A percentile compares a stretch with the other conserved stretches of the same genome.
These are phyloP conservation scores for Anthoscopus minutus DNA, from an alignment of 2,113 vertebrate species.

Conservation along the genomic window DNA sequence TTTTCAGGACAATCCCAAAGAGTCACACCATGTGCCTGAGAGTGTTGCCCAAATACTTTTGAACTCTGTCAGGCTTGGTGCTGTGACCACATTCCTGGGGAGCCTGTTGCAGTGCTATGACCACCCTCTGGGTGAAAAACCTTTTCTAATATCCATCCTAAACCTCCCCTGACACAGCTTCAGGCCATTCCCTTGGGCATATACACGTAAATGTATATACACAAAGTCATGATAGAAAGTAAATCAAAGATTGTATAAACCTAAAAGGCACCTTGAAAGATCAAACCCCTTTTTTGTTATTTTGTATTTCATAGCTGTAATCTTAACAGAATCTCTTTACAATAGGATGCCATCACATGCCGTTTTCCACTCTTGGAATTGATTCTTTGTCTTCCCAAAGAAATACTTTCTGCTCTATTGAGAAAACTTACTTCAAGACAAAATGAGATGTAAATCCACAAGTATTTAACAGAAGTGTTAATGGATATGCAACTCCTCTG, in stretches of 20 bases:
- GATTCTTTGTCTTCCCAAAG: not conserved
- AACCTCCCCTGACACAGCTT: not conserved
- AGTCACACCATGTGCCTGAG: not conserved
- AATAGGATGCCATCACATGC: not conserved
- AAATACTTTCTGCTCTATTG: not conserved
- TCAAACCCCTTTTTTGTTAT: fast-evolving
- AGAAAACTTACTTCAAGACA: not conserved
- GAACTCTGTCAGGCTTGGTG: not conserved
- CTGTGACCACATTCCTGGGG: not conserved
- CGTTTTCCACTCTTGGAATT: not conserved
- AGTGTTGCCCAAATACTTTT: not conserved
- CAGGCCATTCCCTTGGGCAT: not conserved
- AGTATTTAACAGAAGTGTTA: not conserved
- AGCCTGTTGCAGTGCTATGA: not conserved
- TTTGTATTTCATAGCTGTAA: not conserved
- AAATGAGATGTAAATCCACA: not conserved
- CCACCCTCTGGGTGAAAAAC: not conserved
- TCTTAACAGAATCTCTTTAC: not conserved
- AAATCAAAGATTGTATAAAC: not conserved
- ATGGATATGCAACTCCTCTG: not conserved
- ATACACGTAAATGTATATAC: not conserved
- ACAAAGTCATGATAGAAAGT: not conserved
- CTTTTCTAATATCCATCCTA: not conserved
- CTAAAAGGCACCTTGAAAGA: not conserved
- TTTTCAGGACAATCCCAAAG: not conserved